A percentile compares a stretch with the other conserved stretches of the same genome.
Conservation (phyloP, 30 jellyfish, hydroid and myxozoan genomes). For the Haliclystus octoradiatus region DNA sequence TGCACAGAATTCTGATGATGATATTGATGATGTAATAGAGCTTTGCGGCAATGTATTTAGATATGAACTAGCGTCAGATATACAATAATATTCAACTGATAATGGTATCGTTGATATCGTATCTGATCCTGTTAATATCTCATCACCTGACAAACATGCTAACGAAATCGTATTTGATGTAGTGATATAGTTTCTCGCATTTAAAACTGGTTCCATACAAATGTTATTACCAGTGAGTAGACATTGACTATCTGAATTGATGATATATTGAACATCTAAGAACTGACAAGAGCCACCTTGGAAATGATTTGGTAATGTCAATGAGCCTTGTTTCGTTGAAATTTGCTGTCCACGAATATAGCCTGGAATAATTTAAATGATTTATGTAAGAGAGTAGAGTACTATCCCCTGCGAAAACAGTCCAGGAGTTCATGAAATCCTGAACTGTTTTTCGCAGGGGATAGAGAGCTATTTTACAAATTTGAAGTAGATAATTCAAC, state of each 20-base stretch:
- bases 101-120: slow-evolving; percentile 9
- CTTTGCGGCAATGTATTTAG: no score
- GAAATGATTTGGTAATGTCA: slow-evolving; percentile 23
- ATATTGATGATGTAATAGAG: no score
- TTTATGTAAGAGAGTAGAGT: no score
- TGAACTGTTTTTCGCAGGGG: no score
- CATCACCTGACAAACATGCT: slow-evolving; percentile 29
- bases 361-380: slow-evolving; percentile 10
- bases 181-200: slow-evolving; percentile 18
- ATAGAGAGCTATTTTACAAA: no score
- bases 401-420: no score
- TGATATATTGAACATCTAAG: slow-evolving; percentile 12
- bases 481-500: no score
- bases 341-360: slow-evolving; percentile 29
- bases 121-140: slow-evolving; percentile 22
- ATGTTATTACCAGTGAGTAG: not conserved
- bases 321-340: slow-evolving; percentile 23
- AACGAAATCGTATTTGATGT: slow-evolving; percentile 15
- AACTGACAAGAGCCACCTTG: slow-evolving; percentile 17
- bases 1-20: slow-evolving; percentile 2
- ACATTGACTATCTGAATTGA: slow-evolving; percentile 13
- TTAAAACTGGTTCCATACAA: slow-evolving; percentile 18
- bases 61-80: no score
- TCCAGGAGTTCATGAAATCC: no score
- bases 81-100: slow-evolving; percentile 51